phyloP scores from a whole-genome alignment of 2,888 invertebrate genomes.

The Teinopalpus imperialis region DNA sequence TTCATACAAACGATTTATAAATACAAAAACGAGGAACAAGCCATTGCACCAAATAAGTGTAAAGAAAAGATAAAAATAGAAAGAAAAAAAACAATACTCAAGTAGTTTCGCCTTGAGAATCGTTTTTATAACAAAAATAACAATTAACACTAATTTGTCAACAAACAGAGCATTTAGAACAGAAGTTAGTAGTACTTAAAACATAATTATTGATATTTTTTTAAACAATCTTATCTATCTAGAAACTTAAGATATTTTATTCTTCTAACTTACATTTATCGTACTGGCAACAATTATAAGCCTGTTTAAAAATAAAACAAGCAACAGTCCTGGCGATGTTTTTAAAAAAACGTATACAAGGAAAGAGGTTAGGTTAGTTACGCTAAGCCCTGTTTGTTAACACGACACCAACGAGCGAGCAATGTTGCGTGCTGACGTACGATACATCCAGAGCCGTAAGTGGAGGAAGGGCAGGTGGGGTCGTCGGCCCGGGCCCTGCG shows the following conservation, averaged over 20 bases:
- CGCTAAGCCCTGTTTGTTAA: constrained; percentile 53
- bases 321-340: too few species aligned
- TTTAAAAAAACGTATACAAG: too few species aligned
- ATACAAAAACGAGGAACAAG: neutral
- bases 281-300: too few species aligned
- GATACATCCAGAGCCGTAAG: constrained; percentile 83
- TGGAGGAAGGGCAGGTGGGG: constrained; percentile 82
- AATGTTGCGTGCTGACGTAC: constrained; percentile 67
- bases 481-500: constrained; percentile 79
- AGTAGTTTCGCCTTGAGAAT: constrained; percentile 15
- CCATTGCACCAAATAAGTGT: neutral
- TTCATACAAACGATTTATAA: too few species aligned
- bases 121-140: constrained; percentile 23
- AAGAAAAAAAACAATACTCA: constrained; percentile 14
- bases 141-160: constrained; percentile 24
- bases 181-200: too few species aligned
- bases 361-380: constrained; percentile 17
- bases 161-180: constrained; percentile 30
- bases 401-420: constrained; percentile 43
- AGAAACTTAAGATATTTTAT: too few species aligned
- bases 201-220: too few species aligned
- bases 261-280: too few species aligned
- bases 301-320: too few species aligned
- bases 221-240: too few species aligned
- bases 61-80: neutral